Base-by-base conservation (phyloP, 2,113 vertebrate genomes). In the Myocastor coypus region DNA sequence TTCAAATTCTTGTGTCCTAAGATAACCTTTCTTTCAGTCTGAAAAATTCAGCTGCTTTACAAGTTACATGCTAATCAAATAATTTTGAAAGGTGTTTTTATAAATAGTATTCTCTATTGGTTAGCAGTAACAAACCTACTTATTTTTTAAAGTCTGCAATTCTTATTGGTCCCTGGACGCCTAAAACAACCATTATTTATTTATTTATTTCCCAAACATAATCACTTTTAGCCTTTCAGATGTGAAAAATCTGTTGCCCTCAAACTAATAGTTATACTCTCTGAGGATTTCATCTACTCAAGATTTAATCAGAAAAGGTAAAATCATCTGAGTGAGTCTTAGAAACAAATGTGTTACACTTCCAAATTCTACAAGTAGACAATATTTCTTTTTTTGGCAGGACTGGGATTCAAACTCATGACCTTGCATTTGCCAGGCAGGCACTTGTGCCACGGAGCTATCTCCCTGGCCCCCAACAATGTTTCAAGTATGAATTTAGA, bases 251-350 rank as follows among this genome's bases (percentile, higher is more conserved):
- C 57, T 95, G 61, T 82, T 93, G 97, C 6, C 83, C 26, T 86
- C 59, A 90, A 91, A 91, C 68, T 83, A 89, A 89, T 75, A 85
- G 71, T 83, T 96, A 82, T 46, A 40, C 22, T 87, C 42, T 61
- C 69, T 93, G 55, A 88, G 40, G n/a, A 93, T 93, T 85, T 94
- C 46, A 83, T 81, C 55, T 92, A n/a, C n/a, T n/a, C n/a, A 66
- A 34, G 83, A 97, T 97, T 96, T 96, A 94, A 85, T 96, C 92
- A 97, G 73, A 92, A 94, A 82, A 91, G 37, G 57, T 96, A 89
- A 89, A 96, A 93, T 96, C 84, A 95, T 95, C 68, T 80, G 82
- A 55, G 73, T 89, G 89, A 95, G 46, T 95, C 92, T 50, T 46
- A 96, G 81, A 91, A 94, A 91, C 83, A 40, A 93, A 80, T 85